phyloP scores from a whole-genome alignment of 2,888 invertebrate genomes.

The Agrilus biguttatus region DNA sequence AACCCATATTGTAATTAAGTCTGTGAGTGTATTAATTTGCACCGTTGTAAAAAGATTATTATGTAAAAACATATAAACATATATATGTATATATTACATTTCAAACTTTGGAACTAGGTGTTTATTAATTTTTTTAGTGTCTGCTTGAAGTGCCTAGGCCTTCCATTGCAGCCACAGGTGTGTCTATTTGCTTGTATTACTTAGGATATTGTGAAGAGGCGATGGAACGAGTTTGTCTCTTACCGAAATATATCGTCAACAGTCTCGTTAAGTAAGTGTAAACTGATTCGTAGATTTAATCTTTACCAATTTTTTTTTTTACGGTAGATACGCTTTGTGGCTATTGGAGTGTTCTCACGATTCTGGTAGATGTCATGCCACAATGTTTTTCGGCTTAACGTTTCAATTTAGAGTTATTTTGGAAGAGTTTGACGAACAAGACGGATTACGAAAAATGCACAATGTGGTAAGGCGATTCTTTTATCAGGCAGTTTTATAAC shows the following conservation, averaged over 20 bases:
- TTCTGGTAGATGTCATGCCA: constrained; percentile 94
- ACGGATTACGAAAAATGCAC: constrained; percentile 83
- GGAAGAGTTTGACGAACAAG: constrained; percentile 86
- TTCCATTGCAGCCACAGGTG: constrained; percentile 90
- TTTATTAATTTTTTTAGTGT: constrained; percentile 37
- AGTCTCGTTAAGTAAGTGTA: constrained; percentile 53
- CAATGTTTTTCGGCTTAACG: constrained; percentile 93
- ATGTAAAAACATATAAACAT: too few relatives aligned
- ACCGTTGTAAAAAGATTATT: too few relatives aligned
- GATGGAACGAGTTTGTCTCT: constrained; percentile 86
- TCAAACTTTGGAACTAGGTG: too few relatives aligned
- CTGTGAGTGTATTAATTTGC: too few relatives aligned
- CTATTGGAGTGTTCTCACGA: constrained; percentile 83
- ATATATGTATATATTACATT: too few relatives aligned
- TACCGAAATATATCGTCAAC: constrained; percentile 62
- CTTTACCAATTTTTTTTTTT: not conserved
- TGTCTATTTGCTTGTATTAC: constrained; percentile 92
- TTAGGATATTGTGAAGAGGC: constrained; percentile 95
- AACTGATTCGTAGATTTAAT: not conserved
- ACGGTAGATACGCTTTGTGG: constrained; percentile 76
- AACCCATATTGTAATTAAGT: not conserved
- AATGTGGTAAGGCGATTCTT: constrained; percentile 61
- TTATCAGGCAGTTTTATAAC: not conserved
- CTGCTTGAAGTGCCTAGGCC: constrained; percentile 83
- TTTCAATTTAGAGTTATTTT: constrained; percentile 88